Conservation (phyloP, 1,140 invertebrate genomes). For the Drosophila pachea region DNA sequence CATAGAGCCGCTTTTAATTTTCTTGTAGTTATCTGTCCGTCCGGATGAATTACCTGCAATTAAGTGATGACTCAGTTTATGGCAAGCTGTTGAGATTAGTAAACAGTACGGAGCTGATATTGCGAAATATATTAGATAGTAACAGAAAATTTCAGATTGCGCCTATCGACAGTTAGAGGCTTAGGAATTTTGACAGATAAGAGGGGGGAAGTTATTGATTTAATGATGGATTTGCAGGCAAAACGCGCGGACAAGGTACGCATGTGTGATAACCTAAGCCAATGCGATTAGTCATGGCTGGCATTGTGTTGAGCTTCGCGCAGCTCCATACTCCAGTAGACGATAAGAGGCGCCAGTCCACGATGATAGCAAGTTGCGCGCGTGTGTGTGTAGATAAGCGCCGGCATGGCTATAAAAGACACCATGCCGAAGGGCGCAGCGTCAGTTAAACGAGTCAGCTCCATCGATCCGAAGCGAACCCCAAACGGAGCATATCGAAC, state of each 20-base stretch:
- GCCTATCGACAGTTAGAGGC: constrained; percentile 14
- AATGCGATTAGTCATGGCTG: constrained; percentile 31
- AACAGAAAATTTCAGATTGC: constrained; percentile 10
- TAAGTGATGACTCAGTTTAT: too few relatives aligned
- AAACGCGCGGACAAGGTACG: neutral
- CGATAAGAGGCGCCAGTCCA: constrained; percentile 34
- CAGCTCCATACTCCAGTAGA: too few relatives aligned
- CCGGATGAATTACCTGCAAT: too few relatives aligned
- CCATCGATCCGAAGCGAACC: constrained; percentile 8
- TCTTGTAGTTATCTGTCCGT: too few relatives aligned
- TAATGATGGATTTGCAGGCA: neutral
- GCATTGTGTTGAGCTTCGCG: too few relatives aligned
- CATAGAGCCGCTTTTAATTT: too few relatives aligned
- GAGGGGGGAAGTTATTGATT: constrained; percentile 11
- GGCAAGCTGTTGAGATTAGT: neutral
- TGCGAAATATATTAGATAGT: too few relatives aligned
- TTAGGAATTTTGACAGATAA: neutral
- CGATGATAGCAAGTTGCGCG: constrained; percentile 37
- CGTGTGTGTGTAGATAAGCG: constrained; percentile 19
- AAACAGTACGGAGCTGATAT: neutral
- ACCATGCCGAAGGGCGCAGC: constrained; percentile 15
- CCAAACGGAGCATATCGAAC: constrained; percentile 2
- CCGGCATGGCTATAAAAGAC: constrained; percentile 38
- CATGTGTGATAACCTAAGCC: constrained; percentile 21
- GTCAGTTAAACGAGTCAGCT: constrained; percentile 30